Evolutionary conservation across 2,797 vertebrate genomes (phyloP), one percentile per base, ranked within the genome.

Genomic region (Gorsachius magnificus): DNA sequence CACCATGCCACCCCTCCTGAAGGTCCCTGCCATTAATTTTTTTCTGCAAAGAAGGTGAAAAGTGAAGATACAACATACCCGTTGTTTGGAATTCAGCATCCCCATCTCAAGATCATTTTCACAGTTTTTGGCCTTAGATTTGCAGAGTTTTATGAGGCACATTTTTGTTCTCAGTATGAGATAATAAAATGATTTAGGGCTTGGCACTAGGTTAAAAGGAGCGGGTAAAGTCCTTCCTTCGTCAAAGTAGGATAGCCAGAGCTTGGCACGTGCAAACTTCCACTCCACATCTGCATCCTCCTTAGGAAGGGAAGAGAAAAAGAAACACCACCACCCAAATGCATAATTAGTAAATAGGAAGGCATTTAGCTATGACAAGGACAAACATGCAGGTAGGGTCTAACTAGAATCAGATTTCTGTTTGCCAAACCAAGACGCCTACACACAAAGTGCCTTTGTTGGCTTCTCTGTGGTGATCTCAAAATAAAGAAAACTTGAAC

Each of bases 181-280:
- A 98, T 99, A 99, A 97, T 99, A 99, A 98, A 99, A 99, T 68
- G 99, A 99, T 97, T 99, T 99, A 61, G 99, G 99, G 94, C 99
- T 99, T 96, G 99, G 99, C 96, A 99, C 99, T 97, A 99, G 97
- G 94, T 99, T 99, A 97, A 99, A 99, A 79, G 99, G 99, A 88
- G 98, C 99, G 14, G 99, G 99, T 72, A 99, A 98, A 20, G 99
- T 99, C 83, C 99, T 98, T 61, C 99, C 99, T 97, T 99, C 99
- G 3, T 99, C 99, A 74, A 99, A 99, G 97, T 99, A 99, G 81
- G 99, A 99, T 24, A 99, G 96, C 99, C 99, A 99, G 97, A 99
- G 97, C 96, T 99, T 99, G 29, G 99, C 99, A 57, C 99, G 98
- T 50, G 99, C 99, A 96, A 99, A 99, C 97, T 99, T 99, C 99